These are phyloP conservation scores for Scelioninae gen. 1 DNA, from an alignment of 2,888 invertebrate genomes.

Conservation along the genomic window DNA sequence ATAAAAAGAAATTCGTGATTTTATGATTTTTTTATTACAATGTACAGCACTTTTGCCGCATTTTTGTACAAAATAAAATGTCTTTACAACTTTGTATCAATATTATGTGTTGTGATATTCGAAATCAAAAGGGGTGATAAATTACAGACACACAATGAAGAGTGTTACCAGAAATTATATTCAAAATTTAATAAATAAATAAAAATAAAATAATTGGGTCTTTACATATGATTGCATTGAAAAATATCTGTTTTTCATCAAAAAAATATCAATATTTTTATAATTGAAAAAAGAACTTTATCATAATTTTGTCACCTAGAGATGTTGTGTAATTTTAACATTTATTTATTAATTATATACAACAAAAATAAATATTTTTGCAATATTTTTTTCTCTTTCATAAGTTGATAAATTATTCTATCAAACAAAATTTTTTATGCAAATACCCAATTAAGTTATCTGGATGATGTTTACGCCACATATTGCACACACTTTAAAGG, in stretches of 20 bases:
- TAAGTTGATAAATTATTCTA: no score
- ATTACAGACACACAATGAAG: conserved; percentile 13
- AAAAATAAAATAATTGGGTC: no score
- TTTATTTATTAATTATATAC: no score
- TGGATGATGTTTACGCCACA: background rate
- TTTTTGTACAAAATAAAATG: conserved; percentile 41
- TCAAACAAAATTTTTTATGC: no score
- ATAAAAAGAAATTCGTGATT: conserved; percentile 35
- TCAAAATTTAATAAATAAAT: no score
- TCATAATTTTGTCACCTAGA: no score
- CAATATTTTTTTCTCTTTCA: no score
- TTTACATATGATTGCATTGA: no score
- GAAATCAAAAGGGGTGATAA: background rate
- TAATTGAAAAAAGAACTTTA: no score
- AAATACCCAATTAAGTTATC: conserved; percentile 8
- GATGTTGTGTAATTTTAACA: no score
- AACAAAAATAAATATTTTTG: background rate
- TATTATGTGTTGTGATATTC: conserved; percentile 1
- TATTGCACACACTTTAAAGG: conserved; percentile 51
- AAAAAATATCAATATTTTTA: no score
- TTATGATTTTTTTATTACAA: conserved; percentile 56
- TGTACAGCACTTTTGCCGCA: conserved; percentile 23
- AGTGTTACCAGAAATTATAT: background rate
- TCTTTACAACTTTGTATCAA: conserved; percentile 21
- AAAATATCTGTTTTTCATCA: no score